These are phyloP conservation scores for Drosophila mimetica DNA, from an alignment of 2,888 invertebrate species.

Conservation along the genomic window DNA sequence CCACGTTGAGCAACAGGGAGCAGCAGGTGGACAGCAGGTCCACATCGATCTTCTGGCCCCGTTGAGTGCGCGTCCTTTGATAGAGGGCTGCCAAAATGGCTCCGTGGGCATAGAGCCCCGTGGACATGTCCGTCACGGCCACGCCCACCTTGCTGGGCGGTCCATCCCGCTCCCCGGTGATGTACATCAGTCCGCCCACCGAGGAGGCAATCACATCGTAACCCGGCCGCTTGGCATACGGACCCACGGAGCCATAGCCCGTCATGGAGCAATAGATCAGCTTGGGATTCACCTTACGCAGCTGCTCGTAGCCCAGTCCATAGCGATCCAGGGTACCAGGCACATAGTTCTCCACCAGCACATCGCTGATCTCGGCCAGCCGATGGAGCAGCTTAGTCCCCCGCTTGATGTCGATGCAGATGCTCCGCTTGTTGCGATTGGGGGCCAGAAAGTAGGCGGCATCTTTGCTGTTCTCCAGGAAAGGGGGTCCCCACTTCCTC, in stretches of 20 bases:
- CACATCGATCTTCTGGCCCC: constrained; percentile 96
- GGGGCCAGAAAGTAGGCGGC: constrained; percentile 93
- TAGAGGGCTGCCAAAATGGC: constrained; percentile 96
- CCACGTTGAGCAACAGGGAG: constrained; percentile 94
- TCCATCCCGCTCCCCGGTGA: constrained; percentile 93
- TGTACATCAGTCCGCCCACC: constrained; percentile 94
- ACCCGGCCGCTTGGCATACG: constrained; percentile 94
- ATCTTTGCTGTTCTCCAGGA: constrained; percentile 87
- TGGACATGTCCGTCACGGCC: constrained; percentile 96
- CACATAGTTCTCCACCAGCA: constrained; percentile 96
- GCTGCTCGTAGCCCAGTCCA: constrained; percentile 91
- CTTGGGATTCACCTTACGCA: constrained; percentile 89
- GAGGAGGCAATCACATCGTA: constrained; percentile 98
- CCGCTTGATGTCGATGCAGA: constrained; percentile 93
- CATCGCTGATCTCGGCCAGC: constrained; percentile 91
- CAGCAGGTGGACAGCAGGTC: constrained; percentile 97
- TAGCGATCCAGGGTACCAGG: constrained; percentile 93
- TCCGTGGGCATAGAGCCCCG: constrained; percentile 97
- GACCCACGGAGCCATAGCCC: constrained; percentile 95
- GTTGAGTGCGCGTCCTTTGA: constrained; percentile 90
- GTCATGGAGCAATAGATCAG: constrained; percentile 97
- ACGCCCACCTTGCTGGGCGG: constrained; percentile 96
- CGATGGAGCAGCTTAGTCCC: constrained; percentile 89
- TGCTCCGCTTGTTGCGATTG: constrained; percentile 97
- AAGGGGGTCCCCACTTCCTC: constrained; percentile 97